Percentiles rank a stretch among this genome's conserved stretches.
Evolutionary conservation across 2,113 vertebrate genomes (phyloP).

Genomic region (Thamnophis sirtalis): DNA sequence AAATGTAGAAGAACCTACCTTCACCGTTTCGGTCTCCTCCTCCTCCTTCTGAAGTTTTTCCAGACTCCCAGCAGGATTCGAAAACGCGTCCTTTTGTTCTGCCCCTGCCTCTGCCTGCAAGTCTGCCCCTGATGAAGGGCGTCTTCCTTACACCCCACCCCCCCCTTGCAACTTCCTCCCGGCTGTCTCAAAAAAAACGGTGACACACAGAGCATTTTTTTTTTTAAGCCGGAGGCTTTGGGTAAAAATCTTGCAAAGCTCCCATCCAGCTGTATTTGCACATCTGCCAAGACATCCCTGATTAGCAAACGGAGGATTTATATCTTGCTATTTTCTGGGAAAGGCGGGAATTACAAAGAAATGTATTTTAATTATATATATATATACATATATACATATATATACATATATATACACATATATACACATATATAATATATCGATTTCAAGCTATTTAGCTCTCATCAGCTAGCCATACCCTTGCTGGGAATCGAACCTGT

Average conservation of each 20-base stretch:
- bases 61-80: not conserved
- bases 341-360: not conserved
- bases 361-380: not conserved
- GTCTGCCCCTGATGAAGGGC: not conserved
- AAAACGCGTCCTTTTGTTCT: not conserved
- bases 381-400: too few relatives aligned
- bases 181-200: not conserved
- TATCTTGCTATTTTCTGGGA: not conserved
- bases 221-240: not conserved
- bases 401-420: too few relatives aligned
- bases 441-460: too few relatives aligned
- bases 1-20: not conserved
- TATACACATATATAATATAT: too few relatives aligned
- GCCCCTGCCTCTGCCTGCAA: too few relatives aligned
- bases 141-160: not conserved
- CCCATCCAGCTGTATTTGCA: too few relatives aligned
- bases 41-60: not conserved
- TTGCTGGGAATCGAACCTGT: too few relatives aligned
- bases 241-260: not conserved
- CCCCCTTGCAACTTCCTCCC: constrained; percentile 10
- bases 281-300: too few relatives aligned
- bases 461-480: too few relatives aligned
- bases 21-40: too few relatives aligned
- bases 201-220: not conserved
- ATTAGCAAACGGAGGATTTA: not conserved